phyloP scores from a whole-genome alignment of 2,113 vertebrate genomes.

The Physeter macrocephalus region DNA sequence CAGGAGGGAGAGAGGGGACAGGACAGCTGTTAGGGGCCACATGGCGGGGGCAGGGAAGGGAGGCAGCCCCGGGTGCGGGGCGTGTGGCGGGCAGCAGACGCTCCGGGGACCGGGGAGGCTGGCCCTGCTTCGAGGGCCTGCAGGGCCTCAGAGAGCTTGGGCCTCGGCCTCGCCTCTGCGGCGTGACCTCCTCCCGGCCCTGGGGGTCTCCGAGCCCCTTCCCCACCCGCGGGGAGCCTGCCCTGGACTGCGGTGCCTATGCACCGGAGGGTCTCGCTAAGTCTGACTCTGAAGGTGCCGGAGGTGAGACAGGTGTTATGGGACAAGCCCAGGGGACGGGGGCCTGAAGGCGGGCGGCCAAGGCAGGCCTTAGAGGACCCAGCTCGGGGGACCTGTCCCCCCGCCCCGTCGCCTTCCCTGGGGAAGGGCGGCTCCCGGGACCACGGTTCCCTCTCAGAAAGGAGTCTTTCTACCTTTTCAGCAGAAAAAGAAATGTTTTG shows the following conservation, averaged over 20 bases:
- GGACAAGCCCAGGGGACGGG: rapidly evolving
- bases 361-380: background rate
- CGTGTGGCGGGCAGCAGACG: rapidly evolving
- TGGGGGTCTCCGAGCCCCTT: background rate
- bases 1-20: background rate
- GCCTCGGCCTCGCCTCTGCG: background rate
- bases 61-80: rapidly evolving
- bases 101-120: background rate
- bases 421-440: background rate
- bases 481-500: background rate
- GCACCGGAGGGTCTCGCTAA: rapidly evolving
- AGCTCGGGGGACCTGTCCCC: background rate
- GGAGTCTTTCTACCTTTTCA: background rate
- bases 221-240: rapidly evolving
- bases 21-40: background rate
- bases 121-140: background rate
- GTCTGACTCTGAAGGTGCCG: rapidly evolving
- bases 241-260: background rate
- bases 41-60: rapidly evolving
- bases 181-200: background rate
- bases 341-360: background rate
- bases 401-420: rapidly evolving
- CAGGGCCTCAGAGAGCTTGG: background rate
- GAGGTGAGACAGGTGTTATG: rapidly evolving
- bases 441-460: background rate